phyloP scores from a whole-genome alignment of 37 sponge, comb jelly and placozoan species.

The Tethya wilhelma region DNA sequence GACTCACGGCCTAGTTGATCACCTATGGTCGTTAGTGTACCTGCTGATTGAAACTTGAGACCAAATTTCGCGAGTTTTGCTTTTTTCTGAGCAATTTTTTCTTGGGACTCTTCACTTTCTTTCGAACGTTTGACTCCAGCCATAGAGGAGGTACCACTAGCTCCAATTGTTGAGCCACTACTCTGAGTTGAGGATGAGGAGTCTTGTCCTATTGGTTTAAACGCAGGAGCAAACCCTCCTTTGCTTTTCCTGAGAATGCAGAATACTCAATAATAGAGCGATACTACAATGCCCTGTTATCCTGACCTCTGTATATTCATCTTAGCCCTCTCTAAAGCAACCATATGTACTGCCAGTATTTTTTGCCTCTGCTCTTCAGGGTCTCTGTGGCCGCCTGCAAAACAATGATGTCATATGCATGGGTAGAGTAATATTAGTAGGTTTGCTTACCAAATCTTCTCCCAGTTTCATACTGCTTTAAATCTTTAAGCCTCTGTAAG shows the following conservation, averaged over 20 bases:
- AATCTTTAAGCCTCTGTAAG: constrained; percentile 70
- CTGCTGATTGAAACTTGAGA: constrained; percentile 69
- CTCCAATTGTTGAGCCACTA: no score
- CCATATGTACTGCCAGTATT: constrained; percentile 29
- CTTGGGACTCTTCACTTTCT: constrained; percentile 14
- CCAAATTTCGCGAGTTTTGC: constrained; percentile 46
- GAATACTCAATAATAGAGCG: neutral
- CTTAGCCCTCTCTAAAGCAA: constrained; percentile 66
- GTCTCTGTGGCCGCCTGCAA: constrained; percentile 43
- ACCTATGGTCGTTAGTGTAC: constrained; percentile 31
- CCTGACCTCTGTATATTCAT: constrained; percentile 23
- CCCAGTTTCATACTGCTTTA: constrained; percentile 68
- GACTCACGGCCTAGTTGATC: constrained; percentile 16
- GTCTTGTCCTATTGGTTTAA: constrained; percentile 49
- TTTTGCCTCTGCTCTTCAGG: constrained; percentile 57
- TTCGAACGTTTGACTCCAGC: neutral
- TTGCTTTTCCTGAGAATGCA: neutral
- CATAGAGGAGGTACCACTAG: neutral
- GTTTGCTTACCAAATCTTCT: constrained; percentile 61
- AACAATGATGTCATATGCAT: neutral
- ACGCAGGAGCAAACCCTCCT: constrained; percentile 36
- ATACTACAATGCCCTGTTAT: neutral
- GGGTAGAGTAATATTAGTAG: neutral
- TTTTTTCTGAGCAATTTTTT: constrained; percentile 41
- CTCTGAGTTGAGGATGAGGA: neutral